Conservation (phyloP, 2,113 vertebrate genomes). For the Pseudorasbora parva region DNA sequence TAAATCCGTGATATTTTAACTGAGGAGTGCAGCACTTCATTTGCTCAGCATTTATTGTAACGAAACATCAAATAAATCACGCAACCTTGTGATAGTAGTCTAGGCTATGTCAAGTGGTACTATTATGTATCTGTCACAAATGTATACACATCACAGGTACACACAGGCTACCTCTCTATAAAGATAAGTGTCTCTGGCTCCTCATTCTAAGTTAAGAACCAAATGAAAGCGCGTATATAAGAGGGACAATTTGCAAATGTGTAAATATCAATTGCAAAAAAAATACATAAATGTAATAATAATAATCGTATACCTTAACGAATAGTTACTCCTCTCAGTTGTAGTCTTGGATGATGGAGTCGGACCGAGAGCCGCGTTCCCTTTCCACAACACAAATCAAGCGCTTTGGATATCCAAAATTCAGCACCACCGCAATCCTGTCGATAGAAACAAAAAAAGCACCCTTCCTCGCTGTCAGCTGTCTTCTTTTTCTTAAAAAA, state of each 20-base stretch:
- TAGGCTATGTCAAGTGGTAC: not conserved
- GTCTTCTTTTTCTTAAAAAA: not conserved
- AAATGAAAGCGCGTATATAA: too few relatives aligned
- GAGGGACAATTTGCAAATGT: not conserved
- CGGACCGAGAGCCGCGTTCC: conserved; percentile 66
- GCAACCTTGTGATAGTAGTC: not conserved
- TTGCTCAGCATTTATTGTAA: not conserved
- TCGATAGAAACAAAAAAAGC: conserved; percentile 19
- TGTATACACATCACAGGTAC: not conserved
- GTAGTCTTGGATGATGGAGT: conserved; percentile 68
- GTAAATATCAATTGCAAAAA: too few relatives aligned
- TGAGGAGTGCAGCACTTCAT: not conserved
- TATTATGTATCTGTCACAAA: not conserved
- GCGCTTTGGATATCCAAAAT: conserved; percentile 67
- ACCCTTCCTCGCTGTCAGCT: not conserved
- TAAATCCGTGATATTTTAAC: not conserved
- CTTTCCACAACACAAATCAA: conserved; percentile 62
- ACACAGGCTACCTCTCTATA: not conserved
- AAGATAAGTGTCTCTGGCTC: not conserved
- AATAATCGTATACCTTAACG: conserved; percentile 79
- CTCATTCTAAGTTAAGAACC: not conserved
- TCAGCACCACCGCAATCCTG: conserved; percentile 33
- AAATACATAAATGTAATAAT: too few relatives aligned
- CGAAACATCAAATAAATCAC: not conserved
- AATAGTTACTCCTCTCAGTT: conserved; percentile 61